Base-by-base conservation (phyloP, 2,113 vertebrate genomes). In the Platichthys flesus region DNA sequence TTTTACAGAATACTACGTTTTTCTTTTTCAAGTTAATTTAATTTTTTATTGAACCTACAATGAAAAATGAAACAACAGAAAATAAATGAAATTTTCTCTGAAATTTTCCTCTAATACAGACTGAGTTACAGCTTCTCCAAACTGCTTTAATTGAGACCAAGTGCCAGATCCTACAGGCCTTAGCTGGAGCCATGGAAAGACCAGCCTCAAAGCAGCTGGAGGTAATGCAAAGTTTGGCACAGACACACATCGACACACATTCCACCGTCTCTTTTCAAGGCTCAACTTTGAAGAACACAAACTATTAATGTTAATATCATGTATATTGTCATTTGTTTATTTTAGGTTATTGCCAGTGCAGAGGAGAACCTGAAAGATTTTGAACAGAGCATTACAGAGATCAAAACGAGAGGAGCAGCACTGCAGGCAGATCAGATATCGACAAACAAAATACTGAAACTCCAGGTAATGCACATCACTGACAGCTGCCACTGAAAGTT, bases 281-380 rank as follows among this genome's bases (percentile, higher is more conserved):
- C 51, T n/a, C 20, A 20, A 51, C 47, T 51, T 5, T 15, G 18
- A 28, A 83, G 9, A 58, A 35, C 31, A 31, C 35, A 5, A 68
- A 15, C 24, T 4, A 14, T 40, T 1, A 45, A 24, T 23, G 20
- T 18, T 2, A 52, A n/a, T 64, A 20, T 65, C 8, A 21, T 28
- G 28, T 28, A 28, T 0, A 0, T 52, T 4, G 31, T 62, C 9
- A 7, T 54, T 35, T 14, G 0, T 26, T 59, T 59, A 49, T 66
- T 49, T 20, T 20, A 99, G 97, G 94, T 96, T 9, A 94, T 99
- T 54, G 88, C 93, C 20, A 92, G 95, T 79, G 95, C 97, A 31
- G 98, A 99, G 89, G 96, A 97, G 26, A 94, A 89, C 68, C 85
- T 99, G 37, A 97, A 95, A 84, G 97, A 98, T 52, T 91, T 98